Base-by-base conservation (phyloP, 2,113 vertebrate genomes). In the Poicephalus meyeri region DNA sequence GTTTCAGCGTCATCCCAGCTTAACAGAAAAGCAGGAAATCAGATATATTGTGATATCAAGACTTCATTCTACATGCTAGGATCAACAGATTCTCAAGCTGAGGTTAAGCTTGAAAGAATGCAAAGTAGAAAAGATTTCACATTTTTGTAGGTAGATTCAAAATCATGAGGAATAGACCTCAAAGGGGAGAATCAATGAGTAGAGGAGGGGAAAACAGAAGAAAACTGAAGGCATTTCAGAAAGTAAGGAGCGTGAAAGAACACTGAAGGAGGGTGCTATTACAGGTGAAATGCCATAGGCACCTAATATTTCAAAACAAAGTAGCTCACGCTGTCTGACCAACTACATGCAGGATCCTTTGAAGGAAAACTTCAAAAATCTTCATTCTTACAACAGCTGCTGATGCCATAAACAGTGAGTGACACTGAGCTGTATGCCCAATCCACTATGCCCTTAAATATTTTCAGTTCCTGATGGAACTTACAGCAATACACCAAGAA, bases 51-150 rank as follows among this genome's bases (percentile, higher is more conserved):
- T 15, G 42, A 26, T 58, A 74, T 33, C 33, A 66, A 28, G 78
- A 49, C 33, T 70, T 89, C 7, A 33, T 85, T 95, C 46, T 81
- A 0, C 23, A 33, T 74, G 39, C 19, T 35, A 39, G 29, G 24
- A 82, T 55, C 47, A 71, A 24, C 52, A 50, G 61, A 70, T 77
- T 77, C 78, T 84, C 1, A 39, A 46, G 64, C 35, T n/a, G 64
- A 81, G 14, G 65, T 68, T 70, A 91, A 91, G 44, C 49, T 61
- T 87, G 61, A 82, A 92, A 79, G 42, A 84, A 85, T 55, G 47
- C 50, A 50, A 89, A 79, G 37, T 5, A 72, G 20, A 70, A 92
- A 87, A 78, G 52, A 71, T 9, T 71, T 71, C 61, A 68, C 18
- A 26, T 64, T 89, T 91, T 60, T 81, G 7, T 37, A 24, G 24